Percentiles rank a stretch among this genome's conserved stretches.
phyloP scores from a whole-genome alignment of 2,113 vertebrate species.

The Trichechus manatus region DNA sequence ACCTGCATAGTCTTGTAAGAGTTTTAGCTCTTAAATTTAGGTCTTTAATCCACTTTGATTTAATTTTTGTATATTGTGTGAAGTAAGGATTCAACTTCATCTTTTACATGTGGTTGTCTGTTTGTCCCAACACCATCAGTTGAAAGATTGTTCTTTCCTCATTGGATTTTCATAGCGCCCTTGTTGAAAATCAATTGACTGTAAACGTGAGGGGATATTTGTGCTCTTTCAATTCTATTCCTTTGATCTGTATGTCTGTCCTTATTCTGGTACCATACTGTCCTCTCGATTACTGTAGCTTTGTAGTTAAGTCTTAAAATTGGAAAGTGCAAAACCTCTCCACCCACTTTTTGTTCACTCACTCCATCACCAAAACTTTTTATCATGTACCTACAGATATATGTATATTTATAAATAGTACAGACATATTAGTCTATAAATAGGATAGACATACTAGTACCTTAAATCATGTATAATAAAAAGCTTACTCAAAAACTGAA shows the following conservation, averaged over 20 bases:
- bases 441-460: neutral
- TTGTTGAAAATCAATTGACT: too few species aligned
- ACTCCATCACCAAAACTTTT: neutral
- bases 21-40: neutral
- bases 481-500: neutral
- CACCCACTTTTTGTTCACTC: neutral
- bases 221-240: too few species aligned
- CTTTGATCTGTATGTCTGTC: neutral
- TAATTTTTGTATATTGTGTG: neutral
- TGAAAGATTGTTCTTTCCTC: too few species aligned
- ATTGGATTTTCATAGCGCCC: too few species aligned
- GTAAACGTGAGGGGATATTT: too few species aligned
- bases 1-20: neutral
- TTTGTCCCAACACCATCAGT: too few species aligned
- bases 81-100: too few species aligned
- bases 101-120: too few species aligned
- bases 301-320: neutral
- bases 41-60: neutral
- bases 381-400: neutral
- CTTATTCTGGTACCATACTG: neutral
- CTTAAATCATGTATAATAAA: neutral
- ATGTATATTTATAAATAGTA: neutral
- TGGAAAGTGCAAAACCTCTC: neutral
- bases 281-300: too few species aligned
- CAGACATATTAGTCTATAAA: neutral